Conservation (phyloP, 2,888 invertebrate species). For the Ophraella communa region DNA sequence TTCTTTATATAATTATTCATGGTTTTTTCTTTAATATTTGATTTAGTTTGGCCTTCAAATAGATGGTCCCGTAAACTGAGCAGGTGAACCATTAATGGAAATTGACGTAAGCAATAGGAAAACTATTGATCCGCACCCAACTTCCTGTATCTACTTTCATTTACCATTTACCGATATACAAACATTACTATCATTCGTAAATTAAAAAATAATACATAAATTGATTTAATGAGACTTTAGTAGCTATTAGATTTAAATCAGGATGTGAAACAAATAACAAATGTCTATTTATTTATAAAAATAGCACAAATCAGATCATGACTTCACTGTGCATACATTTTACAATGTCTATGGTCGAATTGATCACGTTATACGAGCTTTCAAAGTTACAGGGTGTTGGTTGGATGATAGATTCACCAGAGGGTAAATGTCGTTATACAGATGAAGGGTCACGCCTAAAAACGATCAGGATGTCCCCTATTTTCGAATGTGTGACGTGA, state of each 20-base stretch:
- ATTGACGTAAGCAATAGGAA: not conserved
- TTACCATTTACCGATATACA: not conserved
- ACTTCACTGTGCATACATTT: not conserved
- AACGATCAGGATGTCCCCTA: too few species aligned
- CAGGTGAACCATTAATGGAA: too few species aligned
- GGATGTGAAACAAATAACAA: slow-evolving; percentile 17
- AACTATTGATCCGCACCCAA: not conserved
- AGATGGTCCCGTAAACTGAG: too few species aligned
- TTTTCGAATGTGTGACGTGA: too few species aligned
- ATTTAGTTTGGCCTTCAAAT: too few species aligned
- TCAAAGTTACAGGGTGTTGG: not conserved
- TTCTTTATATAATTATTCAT: too few species aligned
- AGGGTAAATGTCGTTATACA: too few species aligned
- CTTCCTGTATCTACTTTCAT: not conserved
- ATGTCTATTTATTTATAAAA: slow-evolving; percentile 3
- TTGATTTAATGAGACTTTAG: slow-evolving; percentile 17
- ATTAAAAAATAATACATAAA: not conserved
- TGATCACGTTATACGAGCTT: not conserved
- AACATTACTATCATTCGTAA: not conserved
- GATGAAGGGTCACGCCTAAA: too few species aligned
- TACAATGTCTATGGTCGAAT: not conserved
- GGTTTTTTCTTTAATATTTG: too few species aligned
- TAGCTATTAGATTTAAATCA: slow-evolving; percentile 13
- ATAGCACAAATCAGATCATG: slow-evolving; percentile 14
- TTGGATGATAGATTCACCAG: not conserved